Evolutionary conservation across 2,113 vertebrate genomes (phyloP), one percentile per base, ranked within the genome.

Genomic region (Polyodon spathula): DNA sequence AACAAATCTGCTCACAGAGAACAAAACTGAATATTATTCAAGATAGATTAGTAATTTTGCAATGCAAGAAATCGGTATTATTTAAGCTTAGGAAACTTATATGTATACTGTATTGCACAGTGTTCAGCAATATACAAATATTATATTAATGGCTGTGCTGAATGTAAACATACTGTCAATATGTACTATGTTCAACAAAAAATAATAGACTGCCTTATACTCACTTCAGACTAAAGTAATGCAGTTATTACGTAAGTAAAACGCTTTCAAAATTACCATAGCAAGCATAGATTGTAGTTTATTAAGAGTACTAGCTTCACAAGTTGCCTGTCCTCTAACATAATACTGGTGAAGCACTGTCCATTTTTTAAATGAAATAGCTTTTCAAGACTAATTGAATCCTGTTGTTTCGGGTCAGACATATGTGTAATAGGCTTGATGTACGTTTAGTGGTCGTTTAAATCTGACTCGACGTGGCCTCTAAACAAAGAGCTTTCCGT

Each of bases 1-100:
- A 84, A 84, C 77, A 78, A 84, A 81, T 79, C 76, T 81, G 84
- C 83, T 81, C 73, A 70, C 75, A 63, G 76, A 80, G 16, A 58
- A 42, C 48, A 56, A 17, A 46, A 61, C 2, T 52, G 11, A 11
- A 50, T 76, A 79, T 76, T 81, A 81, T 82, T 83, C 80, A 81
- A 71, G 71, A 75, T 66, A 74, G 68, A 76, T 75, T 85, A 79
- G 79, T 84, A 60, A 78, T 57, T 62, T 62, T 4, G 50, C 62
- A 44, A 66, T 54, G 51, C 65, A 27, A 50, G 5, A n/a, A 6
- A 50, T 12, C 1, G 6, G 48, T n/a, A 50, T 50, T 50, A n/a
- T 50, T 50, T n/a, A 50, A n/a, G 12, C 11, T 10, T 50, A 50
- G 46, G 15, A 37, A 63, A 41, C 27, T 27, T 27, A 27, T 3